Evolutionary conservation across 2,113 vertebrate genomes (phyloP).

Genomic region (Sinocyclocheilus rhinocerous): DNA sequence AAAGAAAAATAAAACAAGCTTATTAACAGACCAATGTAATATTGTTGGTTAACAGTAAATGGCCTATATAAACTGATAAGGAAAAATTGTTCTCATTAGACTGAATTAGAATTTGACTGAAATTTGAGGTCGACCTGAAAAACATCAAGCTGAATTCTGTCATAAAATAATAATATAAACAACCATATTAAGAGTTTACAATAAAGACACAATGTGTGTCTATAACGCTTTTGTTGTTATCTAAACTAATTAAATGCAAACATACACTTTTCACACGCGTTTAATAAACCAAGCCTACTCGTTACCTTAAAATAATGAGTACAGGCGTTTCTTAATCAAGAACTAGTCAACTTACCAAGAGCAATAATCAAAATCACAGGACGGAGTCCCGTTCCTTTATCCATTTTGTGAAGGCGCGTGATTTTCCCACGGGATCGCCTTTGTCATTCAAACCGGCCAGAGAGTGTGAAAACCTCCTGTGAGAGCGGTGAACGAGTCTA

Average conservation of each 20-base stretch:
- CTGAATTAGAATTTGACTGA: not conserved
- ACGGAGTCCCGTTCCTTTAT: constrained; percentile 16
- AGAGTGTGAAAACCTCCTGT: not conserved
- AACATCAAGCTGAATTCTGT: not conserved
- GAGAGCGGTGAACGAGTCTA: not conserved
- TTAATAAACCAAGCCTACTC: not conserved
- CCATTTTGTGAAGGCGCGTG: constrained; percentile 43
- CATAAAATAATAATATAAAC: not conserved
- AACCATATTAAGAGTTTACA: not conserved
- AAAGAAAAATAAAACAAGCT: not conserved
- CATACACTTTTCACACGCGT: not conserved
- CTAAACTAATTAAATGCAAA: not conserved
- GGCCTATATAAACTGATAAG: not conserved
- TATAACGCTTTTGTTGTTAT: not conserved
- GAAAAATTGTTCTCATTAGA: not conserved
- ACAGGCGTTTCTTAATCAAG: no score
- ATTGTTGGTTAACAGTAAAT: not conserved
- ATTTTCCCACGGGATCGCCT: constrained; percentile 43
- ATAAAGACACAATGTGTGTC: not conserved
- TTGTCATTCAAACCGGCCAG: constrained; percentile 31
- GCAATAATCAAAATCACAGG: not conserved
- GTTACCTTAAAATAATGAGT: not conserved
- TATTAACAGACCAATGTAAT: not conserved
- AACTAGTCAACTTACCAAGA: constrained; percentile 26
- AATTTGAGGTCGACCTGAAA: not conserved